phyloP scores from a whole-genome alignment of 2,888 invertebrate genomes.

The Megaustenia siamemsis region DNA sequence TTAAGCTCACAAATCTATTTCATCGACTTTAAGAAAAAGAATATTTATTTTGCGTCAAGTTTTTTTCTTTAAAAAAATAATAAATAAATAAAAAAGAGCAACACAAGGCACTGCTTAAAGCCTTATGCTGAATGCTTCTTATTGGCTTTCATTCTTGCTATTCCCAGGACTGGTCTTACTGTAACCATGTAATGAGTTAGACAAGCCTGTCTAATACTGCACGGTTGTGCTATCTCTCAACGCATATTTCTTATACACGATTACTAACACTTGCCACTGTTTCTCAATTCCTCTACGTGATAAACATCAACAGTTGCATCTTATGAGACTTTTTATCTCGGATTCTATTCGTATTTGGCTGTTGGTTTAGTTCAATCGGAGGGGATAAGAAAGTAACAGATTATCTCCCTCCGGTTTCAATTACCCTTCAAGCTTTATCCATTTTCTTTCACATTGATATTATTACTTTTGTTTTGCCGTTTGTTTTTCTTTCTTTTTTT shows the following conservation, averaged over 20 bases:
- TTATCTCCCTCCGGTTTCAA: not conserved
- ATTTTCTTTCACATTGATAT: not conserved
- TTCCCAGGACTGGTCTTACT: not conserved
- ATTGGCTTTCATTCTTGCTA: not conserved
- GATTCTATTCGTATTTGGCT: not conserved
- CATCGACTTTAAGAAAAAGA: not conserved
- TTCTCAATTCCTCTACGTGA: not conserved
- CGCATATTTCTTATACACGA: not conserved
- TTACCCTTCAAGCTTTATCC: not conserved
- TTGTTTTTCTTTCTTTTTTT: not conserved
- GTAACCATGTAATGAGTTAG: not conserved
- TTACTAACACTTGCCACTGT: conserved; percentile 25
- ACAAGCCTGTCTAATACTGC: not conserved
- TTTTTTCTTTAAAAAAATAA: not conserved
- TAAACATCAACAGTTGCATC: not conserved
- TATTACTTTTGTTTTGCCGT: too few species aligned
- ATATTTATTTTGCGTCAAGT: conserved; percentile 12
- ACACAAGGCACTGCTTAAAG: not conserved
- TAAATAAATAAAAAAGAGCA: not conserved
- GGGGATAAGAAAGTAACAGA: not conserved
- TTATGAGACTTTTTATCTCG: not conserved
- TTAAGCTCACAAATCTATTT: conserved; percentile 10
- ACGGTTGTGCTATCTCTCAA: not conserved
- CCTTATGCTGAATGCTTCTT: not conserved
- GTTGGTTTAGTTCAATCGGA: not conserved